phyloP scores from a whole-genome alignment of 2,888 invertebrate genomes.

The Andrena dorsata region DNA sequence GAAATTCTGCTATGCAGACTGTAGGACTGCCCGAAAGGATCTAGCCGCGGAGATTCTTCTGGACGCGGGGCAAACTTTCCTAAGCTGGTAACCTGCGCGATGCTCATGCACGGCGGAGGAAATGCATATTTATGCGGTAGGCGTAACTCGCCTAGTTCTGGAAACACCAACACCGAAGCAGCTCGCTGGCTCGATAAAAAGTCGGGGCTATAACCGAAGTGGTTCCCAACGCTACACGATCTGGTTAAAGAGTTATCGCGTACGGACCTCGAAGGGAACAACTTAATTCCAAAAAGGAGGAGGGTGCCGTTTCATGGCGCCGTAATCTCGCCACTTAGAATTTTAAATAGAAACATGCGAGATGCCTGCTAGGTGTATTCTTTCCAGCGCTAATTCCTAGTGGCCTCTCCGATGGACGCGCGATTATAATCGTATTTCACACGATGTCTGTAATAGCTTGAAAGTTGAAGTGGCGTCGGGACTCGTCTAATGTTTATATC shows the following conservation, averaged over 20 bases:
- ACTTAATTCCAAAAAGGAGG: background rate
- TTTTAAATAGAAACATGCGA: background rate
- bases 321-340: background rate
- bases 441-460: too few species aligned
- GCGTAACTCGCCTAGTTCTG: constrained; percentile 49
- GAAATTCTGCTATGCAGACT: background rate
- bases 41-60: background rate
- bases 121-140: constrained; percentile 50
- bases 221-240: background rate
- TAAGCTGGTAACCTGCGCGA: background rate
- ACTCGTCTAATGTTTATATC: too few species aligned
- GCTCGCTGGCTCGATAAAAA: constrained; percentile 44
- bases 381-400: too few species aligned
- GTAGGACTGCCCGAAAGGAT: background rate
- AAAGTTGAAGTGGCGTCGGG: too few species aligned
- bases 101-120: background rate
- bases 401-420: too few species aligned
- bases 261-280: background rate
- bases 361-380: too few species aligned
- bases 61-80: background rate
- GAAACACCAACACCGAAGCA: constrained; percentile 25
- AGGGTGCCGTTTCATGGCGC: background rate
- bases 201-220: constrained; percentile 16
- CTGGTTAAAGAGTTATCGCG: background rate
- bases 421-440: too few species aligned